Evolutionary conservation across 2,797 vertebrate species (phyloP).

Genomic region (Lates japonicus): DNA sequence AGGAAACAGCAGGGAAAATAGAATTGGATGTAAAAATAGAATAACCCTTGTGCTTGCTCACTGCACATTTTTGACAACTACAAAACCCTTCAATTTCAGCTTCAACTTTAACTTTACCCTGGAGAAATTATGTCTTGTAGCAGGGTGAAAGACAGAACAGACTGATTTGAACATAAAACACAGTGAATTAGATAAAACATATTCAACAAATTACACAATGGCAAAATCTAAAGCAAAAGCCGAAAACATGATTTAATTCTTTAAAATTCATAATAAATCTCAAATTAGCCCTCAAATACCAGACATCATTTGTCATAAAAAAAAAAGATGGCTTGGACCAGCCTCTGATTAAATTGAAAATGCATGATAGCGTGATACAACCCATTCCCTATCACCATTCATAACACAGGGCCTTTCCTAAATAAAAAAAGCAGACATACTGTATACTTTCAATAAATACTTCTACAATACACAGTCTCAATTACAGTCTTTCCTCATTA

Average conservation of each 20-base stretch:
- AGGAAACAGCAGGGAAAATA: neutral
- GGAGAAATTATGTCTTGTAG: neutral
- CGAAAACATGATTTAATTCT: neutral
- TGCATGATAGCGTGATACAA: neutral
- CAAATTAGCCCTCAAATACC: neutral
- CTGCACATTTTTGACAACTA: neutral
- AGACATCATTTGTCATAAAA: neutral
- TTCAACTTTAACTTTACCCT: neutral
- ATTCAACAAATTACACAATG: too few relatives aligned
- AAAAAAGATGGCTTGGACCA: too few relatives aligned
- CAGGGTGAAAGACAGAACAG: neutral
- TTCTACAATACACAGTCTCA: too few relatives aligned
- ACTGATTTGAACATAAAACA: neutral
- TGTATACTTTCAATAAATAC: slow-evolving; percentile 4
- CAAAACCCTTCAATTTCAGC: neutral
- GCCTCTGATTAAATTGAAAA: neutral
- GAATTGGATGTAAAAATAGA: neutral
- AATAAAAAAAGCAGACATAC: neutral
- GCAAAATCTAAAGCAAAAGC: too few relatives aligned
- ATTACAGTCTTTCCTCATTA: neutral
- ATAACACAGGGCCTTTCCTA: neutral
- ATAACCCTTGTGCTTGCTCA: neutral
- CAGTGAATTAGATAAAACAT: too few relatives aligned
- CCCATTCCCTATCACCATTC: neutral
- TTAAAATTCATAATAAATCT: neutral